These are phyloP conservation scores for Tridacna crocea DNA, from an alignment of 2,888 invertebrate genomes.

Conservation along the genomic window DNA sequence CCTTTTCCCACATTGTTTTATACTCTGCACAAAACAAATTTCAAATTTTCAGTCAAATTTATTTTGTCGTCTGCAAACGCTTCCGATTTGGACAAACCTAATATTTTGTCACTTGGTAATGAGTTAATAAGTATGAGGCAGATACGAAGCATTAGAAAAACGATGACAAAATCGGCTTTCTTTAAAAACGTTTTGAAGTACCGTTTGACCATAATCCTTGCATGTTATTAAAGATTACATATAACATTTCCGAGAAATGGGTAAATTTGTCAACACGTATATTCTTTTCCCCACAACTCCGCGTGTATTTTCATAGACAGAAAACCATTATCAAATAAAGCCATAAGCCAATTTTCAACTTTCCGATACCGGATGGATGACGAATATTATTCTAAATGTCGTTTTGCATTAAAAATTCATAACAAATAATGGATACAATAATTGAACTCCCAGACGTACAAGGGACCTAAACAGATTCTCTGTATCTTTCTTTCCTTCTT, in stretches of 20 bases:
- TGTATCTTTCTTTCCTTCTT: not conserved
- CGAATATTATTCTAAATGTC: constrained; percentile 24
- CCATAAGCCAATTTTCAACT: constrained; percentile 19
- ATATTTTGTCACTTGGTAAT: too few relatives aligned
- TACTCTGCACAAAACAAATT: too few relatives aligned
- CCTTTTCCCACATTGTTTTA: too few relatives aligned
- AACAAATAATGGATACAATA: constrained; percentile 26
- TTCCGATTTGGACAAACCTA: too few relatives aligned
- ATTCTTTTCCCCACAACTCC: not conserved
- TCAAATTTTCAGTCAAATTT: too few relatives aligned
- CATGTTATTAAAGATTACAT: too few relatives aligned
- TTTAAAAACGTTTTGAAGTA: too few relatives aligned
- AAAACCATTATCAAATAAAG: constrained; percentile 26
- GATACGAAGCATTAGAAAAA: too few relatives aligned
- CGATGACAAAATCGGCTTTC: too few relatives aligned
- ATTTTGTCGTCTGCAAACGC: too few relatives aligned
- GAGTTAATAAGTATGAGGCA: too few relatives aligned
- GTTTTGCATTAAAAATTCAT: constrained; percentile 35
- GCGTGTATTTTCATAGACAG: constrained; percentile 4
- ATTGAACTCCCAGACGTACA: not conserved
- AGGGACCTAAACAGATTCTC: not conserved
- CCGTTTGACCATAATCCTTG: too few relatives aligned
- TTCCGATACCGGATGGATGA: constrained; percentile 2
- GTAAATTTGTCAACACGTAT: constrained; percentile 1
- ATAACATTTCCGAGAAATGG: not conserved